A percentile compares a stretch with the other conserved stretches of the same genome.
Evolutionary conservation across 2,113 vertebrate species (phyloP).

Genomic region (Ammodytes dubius): DNA sequence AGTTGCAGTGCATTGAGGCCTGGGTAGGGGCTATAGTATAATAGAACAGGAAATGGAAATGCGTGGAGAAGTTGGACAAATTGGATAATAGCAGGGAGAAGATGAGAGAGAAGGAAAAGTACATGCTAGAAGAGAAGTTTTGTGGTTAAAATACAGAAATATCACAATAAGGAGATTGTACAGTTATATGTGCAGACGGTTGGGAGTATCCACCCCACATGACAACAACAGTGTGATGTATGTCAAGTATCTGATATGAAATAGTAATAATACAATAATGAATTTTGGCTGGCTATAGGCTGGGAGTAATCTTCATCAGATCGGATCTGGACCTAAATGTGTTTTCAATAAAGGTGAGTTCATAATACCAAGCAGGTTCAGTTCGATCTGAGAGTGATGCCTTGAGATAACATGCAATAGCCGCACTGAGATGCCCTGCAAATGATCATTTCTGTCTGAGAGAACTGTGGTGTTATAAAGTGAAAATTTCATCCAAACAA

Average conservation of each 20-base stretch:
- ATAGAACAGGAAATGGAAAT: slow-evolving; percentile 10
- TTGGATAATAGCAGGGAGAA: slow-evolving; percentile 18
- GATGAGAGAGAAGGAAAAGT: not conserved
- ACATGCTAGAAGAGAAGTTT: not conserved
- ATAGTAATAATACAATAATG: slow-evolving; percentile 37
- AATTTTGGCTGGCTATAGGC: slow-evolving; percentile 16
- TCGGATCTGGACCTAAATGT: slow-evolving; percentile 20
- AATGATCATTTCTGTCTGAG: slow-evolving; percentile 13
- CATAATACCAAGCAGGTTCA: not conserved
- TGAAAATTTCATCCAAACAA: slow-evolving; percentile 3
- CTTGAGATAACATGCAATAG: not conserved
- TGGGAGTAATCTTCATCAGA: slow-evolving; percentile 38
- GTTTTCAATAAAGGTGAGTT: slow-evolving; percentile 40
- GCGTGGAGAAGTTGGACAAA: not conserved
- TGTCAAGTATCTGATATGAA: slow-evolving; percentile 39
- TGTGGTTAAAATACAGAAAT: not conserved
- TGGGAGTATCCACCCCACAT: slow-evolving; percentile 11
- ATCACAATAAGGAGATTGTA: not conserved
- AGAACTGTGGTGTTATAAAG: not conserved
- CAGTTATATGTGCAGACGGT: not conserved
- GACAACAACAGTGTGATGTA: slow-evolving; percentile 27
- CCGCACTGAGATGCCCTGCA: not conserved
- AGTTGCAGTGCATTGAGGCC: too few relatives aligned
- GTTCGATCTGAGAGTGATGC: slow-evolving; percentile 3
- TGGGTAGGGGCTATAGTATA: not conserved